A percentile compares a stretch with the other conserved stretches of the same genome.
Conservation (phyloP, 2,888 invertebrate species). For the Trypoxylon attenuatum region DNA sequence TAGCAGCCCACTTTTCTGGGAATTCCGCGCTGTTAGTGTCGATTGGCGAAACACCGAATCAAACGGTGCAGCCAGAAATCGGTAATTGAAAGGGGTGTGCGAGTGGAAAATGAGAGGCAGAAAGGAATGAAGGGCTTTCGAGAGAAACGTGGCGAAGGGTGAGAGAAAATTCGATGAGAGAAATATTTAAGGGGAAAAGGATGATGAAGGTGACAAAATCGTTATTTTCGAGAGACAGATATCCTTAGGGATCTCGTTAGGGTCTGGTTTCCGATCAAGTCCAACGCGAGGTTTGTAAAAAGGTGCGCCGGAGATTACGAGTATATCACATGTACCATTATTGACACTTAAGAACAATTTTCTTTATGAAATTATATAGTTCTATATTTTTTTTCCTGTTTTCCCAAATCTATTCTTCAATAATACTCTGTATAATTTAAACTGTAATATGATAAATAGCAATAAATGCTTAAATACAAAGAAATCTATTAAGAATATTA, state of each 20-base stretch:
- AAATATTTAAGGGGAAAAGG: slow-evolving; percentile 22
- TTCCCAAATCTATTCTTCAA: too few relatives aligned
- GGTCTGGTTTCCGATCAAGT: slow-evolving; percentile 31
- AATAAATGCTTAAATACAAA: too few relatives aligned
- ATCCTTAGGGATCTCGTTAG: slow-evolving; percentile 55
- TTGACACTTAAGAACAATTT: too few relatives aligned
- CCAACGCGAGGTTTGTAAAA: slow-evolving; percentile 33
- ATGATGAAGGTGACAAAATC: slow-evolving; percentile 44
- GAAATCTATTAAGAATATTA: too few relatives aligned
- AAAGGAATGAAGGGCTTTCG: slow-evolving; percentile 15
- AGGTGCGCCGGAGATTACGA: too few relatives aligned
- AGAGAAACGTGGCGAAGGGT: not conserved
- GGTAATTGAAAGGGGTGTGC: not conserved
- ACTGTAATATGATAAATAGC: too few relatives aligned
- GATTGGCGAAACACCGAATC: not conserved
- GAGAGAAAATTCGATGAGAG: not conserved
- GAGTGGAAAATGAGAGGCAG: slow-evolving; percentile 2
- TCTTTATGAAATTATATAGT: too few relatives aligned
- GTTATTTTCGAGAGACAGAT: slow-evolving; percentile 51
- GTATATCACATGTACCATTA: too few relatives aligned
- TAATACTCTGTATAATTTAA: too few relatives aligned
- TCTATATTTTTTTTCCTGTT: too few relatives aligned
- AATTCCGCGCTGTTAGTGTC: not conserved
- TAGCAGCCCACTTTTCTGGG: not conserved
- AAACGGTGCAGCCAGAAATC: not conserved